Evolutionary conservation across 2,113 vertebrate species (phyloP).

Genomic region (Proteles cristata): DNA sequence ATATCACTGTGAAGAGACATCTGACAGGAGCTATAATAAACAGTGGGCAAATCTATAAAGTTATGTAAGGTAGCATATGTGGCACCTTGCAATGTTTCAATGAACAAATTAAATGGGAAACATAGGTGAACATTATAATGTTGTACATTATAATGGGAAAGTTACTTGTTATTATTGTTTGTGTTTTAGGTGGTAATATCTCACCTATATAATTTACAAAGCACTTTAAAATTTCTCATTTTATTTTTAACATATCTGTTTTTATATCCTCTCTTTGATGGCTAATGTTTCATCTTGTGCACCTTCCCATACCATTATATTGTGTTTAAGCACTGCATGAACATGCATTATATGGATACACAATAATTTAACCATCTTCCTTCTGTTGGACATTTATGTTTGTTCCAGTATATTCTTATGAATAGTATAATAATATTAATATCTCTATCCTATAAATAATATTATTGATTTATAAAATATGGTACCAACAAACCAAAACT

Average conservation of each 20-base stretch:
- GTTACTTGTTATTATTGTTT: background rate
- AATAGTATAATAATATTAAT: background rate
- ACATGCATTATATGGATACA: background rate
- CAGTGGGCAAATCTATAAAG: background rate
- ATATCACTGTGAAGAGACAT: background rate
- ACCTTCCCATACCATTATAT: background rate
- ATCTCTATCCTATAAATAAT: background rate
- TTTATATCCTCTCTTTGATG: background rate
- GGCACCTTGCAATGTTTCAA: background rate
- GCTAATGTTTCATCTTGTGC: background rate
- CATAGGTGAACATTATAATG: background rate
- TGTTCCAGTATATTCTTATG: background rate
- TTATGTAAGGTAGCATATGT: background rate
- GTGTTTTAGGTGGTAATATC: background rate
- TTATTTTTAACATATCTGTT: background rate
- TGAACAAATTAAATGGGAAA: constrained; percentile 1
- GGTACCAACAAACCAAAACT: background rate
- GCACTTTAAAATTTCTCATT: background rate
- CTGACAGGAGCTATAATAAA: background rate
- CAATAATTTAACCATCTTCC: background rate
- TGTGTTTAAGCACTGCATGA: background rate
- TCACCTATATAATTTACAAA: background rate
- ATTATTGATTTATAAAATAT: background rate
- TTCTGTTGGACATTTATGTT: background rate
- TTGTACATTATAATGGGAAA: background rate